Evolutionary conservation across 2,888 invertebrate species (phyloP).

Genomic region (Trichopoda pennipes): DNA sequence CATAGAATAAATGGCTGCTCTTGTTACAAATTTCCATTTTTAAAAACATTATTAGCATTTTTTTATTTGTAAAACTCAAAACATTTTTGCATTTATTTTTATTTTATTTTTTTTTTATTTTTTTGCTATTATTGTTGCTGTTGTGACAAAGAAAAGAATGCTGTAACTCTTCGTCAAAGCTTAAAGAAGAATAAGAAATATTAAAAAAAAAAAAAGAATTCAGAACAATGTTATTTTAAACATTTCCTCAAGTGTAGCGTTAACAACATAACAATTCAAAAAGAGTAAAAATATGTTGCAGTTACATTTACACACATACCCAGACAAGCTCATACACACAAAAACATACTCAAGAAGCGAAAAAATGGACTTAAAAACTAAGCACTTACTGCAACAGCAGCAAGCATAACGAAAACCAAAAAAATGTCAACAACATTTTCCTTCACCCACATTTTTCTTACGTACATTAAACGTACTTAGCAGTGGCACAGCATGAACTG

Average conservation of each 20-base stretch:
- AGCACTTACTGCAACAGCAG: conserved; percentile 14
- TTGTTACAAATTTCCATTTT: conserved; percentile 16
- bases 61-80: conserved; percentile 7
- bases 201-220: neutral
- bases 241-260: conserved; percentile 64
- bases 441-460: conserved; percentile 62
- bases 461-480: neutral
- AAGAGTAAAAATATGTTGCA: conserved; percentile 51
- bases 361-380: conserved; percentile 57
- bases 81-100: neutral
- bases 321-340: conserved; percentile 8
- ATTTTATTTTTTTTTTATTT: no score
- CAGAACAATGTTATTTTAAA: conserved; percentile 58
- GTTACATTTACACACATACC: conserved; percentile 25
- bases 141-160: conserved; percentile 34
- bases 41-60: conserved; percentile 45
- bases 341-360: conserved; percentile 16
- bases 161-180: conserved; percentile 18
- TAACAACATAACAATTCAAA: conserved; percentile 59
- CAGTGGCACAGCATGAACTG: neutral
- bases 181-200: neutral
- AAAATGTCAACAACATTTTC: conserved; percentile 68
- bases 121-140: no score
- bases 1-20: conserved; percentile 10
- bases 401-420: neutral